Percentiles rank a stretch among this genome's conserved stretches.
phyloP scores from a whole-genome alignment of 2,113 vertebrate genomes.

The Malaclemys terrapin region DNA sequence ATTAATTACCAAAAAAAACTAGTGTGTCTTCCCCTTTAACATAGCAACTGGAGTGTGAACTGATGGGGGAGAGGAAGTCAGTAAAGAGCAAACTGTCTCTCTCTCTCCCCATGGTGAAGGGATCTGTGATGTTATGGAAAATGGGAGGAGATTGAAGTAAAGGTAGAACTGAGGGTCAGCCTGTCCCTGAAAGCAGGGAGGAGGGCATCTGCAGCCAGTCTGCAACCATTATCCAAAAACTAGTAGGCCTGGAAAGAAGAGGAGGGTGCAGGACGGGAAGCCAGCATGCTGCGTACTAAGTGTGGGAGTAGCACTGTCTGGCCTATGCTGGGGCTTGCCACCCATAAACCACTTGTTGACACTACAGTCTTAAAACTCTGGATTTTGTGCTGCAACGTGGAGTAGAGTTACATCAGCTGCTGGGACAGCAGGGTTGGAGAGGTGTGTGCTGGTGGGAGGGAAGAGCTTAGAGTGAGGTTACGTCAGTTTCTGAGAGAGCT shows the following conservation, averaged over 20 bases:
- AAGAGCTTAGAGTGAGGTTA: neutral
- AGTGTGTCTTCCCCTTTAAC: neutral
- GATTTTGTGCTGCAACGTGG: constrained; percentile 73
- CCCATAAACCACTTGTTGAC: constrained; percentile 1
- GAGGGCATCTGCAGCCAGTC: neutral
- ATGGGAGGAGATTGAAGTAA: neutral
- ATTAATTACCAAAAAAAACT: neutral
- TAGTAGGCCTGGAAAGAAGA: rapidly evolving
- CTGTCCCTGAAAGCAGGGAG: neutral
- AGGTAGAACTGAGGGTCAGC: neutral
- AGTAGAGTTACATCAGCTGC: constrained; percentile 67
- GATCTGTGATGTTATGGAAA: neutral
- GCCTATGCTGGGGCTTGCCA: neutral
- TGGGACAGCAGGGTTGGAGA: rapidly evolving
- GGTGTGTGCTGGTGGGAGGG: neutral
- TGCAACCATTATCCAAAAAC: neutral
- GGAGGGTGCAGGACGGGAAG: neutral
- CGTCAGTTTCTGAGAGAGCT: neutral
- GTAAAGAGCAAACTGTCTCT: neutral
- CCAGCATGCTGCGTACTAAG: neutral
- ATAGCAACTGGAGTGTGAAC: neutral
- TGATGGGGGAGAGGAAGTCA: neutral
- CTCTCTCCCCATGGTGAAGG: neutral
- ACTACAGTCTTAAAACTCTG: neutral
- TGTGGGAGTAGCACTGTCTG: constrained; percentile 6